These are phyloP conservation scores for Corydoras sp. DNA, from an alignment of 2,113 vertebrate species.

Conservation along the genomic window DNA sequence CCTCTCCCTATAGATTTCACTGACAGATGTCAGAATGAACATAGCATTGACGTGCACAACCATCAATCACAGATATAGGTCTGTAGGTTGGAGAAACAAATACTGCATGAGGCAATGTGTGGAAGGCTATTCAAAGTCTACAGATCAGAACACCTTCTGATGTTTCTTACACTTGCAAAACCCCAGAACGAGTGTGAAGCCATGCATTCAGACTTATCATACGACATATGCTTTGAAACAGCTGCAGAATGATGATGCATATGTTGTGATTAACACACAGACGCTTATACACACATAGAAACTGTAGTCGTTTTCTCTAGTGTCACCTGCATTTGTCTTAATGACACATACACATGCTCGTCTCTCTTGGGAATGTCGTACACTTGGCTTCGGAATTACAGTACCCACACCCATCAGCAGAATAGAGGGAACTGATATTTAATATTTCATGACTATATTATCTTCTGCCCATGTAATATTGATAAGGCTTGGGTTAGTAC, in stretches of 20 bases:
- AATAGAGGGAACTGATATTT: slow-evolving; percentile 36
- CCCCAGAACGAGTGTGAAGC: no score
- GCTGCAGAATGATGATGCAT: slow-evolving; percentile 9
- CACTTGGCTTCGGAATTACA: slow-evolving; percentile 16
- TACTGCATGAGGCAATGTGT: background rate
- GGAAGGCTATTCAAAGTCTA: no score
- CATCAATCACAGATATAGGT: slow-evolving; percentile 1
- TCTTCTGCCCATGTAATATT: slow-evolving; percentile 44
- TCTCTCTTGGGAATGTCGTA: slow-evolving; percentile 26
- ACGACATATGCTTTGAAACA: slow-evolving; percentile 11
- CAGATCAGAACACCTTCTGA: no score
- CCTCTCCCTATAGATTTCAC: background rate
- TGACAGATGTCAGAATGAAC: slow-evolving; percentile 10
- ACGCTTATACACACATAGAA: slow-evolving; percentile 1
- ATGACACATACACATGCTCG: slow-evolving; percentile 1
- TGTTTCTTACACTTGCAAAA: no score
- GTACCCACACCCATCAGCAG: slow-evolving; percentile 30
- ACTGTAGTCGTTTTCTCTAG: slow-evolving; percentile 17
- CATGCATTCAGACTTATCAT: background rate
- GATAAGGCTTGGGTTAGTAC: slow-evolving; percentile 34
- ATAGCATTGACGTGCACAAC: background rate
- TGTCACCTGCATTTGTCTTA: slow-evolving; percentile 8
- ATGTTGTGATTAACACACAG: slow-evolving; percentile 16
- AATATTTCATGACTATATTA: slow-evolving; percentile 45
- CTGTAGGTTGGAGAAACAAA: background rate